Conservation (phyloP, 2,888 invertebrate species). For the Nipponacmea schrenckii region DNA sequence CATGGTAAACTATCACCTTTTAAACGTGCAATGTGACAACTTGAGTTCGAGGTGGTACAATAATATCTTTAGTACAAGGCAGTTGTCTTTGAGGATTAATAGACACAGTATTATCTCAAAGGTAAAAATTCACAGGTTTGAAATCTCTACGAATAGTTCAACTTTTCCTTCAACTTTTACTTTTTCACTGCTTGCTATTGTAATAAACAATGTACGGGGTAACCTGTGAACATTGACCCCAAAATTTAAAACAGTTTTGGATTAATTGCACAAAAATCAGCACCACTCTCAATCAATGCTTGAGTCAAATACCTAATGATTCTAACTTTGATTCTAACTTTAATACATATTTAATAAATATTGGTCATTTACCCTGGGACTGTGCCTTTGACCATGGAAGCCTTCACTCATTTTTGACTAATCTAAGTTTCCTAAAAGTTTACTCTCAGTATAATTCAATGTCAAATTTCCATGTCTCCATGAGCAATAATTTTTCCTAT, state of each 20-base stretch:
- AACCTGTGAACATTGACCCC: neutral
- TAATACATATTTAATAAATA: too few species aligned
- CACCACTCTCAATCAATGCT: slow-evolving; percentile 5
- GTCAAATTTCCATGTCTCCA: neutral
- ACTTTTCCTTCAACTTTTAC: neutral
- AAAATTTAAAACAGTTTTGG: neutral
- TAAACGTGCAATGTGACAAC: neutral
- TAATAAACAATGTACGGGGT: neutral
- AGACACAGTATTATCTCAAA: neutral
- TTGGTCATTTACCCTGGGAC: too few species aligned
- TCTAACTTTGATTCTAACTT: neutral
- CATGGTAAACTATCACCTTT: slow-evolving; percentile 11
- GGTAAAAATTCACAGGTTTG: neutral
- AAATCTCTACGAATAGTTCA: slow-evolving; percentile 3
- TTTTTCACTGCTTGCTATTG: neutral
- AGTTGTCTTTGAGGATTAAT: slow-evolving; percentile 6
- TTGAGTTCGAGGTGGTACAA: neutral
- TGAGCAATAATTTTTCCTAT: neutral
- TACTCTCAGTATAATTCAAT: neutral
- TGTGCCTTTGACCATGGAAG: too few species aligned
- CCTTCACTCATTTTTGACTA: too few species aligned
- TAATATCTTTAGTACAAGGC: neutral
- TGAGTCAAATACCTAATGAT: neutral
- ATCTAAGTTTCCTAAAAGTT: neutral
- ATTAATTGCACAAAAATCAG: slow-evolving; percentile 7